Evolutionary conservation across 2,797 vertebrate genomes (phyloP), one percentile per base, ranked within the genome.

Genomic region (Pipistrellus pipistrellus): DNA sequence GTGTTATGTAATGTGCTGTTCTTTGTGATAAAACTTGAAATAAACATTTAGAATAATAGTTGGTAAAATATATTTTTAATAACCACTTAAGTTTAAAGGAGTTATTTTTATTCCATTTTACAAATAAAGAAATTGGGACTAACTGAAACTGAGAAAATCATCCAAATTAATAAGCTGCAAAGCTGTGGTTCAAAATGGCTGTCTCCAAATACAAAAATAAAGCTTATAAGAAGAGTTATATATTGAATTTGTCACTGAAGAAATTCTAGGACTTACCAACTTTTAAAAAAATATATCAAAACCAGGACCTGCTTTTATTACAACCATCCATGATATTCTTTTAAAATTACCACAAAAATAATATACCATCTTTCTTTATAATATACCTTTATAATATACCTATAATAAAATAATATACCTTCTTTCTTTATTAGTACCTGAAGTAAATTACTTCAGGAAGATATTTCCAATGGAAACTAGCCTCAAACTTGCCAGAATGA

Each of bases 31-130:
- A 23, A 73, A 44, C 57, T 0, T 77, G 14, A 92, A 15, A 73
- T 85, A 76, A 82, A 13, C 8, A 78, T 87, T n/a, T 69, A 41
- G n/a, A 62, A 80, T 53, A 38, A 32, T 69, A 77, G 17, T 66
- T 83, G 3, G 2, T 35, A 72, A 86, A 85, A 85, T 71, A n/a
- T 57, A 51, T n/a, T 69, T 81, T n/a, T 11, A 12, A 69, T 53
- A 68, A 66, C 55, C 8, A 62, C 59, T 88, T 69, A 82, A 55
- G 25, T 73, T 75, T 73, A 89, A 89, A 86, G 9, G 20, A 44
- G 12, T 46, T 85, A 48, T n/a, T 86, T 55, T 93, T 64, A 69
- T 84, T 90, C 27, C 11, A 78, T 86, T 86, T 85, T 96, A 71
- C 18, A 91, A 48, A 48, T 55, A 68, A 68, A 41, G 14, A 89